A percentile compares a stretch with the other conserved stretches of the same genome.
Evolutionary conservation across 2,113 vertebrate genomes (phyloP).

Genomic region (Cathartes aura): DNA sequence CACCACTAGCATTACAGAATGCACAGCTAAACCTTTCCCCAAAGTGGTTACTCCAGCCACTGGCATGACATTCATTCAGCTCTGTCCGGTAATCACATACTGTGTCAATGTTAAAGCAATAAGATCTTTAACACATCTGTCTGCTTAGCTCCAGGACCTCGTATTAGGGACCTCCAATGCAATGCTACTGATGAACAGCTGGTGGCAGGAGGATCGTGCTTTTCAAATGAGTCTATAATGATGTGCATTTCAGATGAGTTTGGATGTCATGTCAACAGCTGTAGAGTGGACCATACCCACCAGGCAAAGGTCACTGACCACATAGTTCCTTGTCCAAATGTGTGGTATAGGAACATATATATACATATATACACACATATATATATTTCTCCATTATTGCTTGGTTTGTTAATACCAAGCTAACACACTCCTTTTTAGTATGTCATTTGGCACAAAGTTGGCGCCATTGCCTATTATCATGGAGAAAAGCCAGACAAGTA

Average conservation of each 20-base stretch:
- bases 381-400: rapidly evolving
- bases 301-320: background rate
- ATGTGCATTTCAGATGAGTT: background rate
- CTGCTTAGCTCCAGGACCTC: background rate
- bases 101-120: background rate
- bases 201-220: background rate
- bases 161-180: background rate
- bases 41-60: background rate
- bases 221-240: background rate
- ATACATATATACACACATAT: rapidly evolving
- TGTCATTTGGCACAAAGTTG: background rate
- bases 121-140: background rate
- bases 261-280: background rate
- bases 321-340: background rate
- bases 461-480: background rate
- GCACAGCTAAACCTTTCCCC: background rate
- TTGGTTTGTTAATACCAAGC: background rate
- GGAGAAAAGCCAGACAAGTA: background rate
- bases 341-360: background rate
- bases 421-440: background rate
- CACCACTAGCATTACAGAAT: background rate
- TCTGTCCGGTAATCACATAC: background rate
- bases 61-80: background rate
- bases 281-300: background rate
- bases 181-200: background rate